Evolutionary conservation across 2,113 vertebrate species (phyloP), one percentile per base, ranked within the genome.

Genomic region (Verasper variegatus): DNA sequence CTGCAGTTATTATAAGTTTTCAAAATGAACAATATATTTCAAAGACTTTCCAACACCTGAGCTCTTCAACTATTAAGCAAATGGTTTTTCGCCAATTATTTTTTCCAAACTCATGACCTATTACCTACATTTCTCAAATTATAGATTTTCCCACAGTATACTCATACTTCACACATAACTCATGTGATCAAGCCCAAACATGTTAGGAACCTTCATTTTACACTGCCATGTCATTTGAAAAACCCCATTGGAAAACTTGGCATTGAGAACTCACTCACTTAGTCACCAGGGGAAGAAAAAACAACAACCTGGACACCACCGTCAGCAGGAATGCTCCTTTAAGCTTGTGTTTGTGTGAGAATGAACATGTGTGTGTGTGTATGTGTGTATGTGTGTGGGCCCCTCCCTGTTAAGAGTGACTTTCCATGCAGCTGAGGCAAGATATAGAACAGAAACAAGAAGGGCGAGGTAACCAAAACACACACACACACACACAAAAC

Each of bases 341-440:
- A 15, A 31, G 31, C 52, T 52, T 51, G 58, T 67, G 67, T 73
- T 63, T 81, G 57, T 75, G 77, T 23, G 57, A 18, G 42, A 4
- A 23, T 55, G n/a, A 23, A 9, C 23, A 21, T 55, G 54, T 55
- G 51, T n/a, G 18, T n/a, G 51, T 52, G 51, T 20, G 18, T 52
- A 9, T 52, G 49, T n/a, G 52, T 31, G 63, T 49, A 27, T 64
- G 23, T 42, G 52, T 68, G 56, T 49, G 59, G 37, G 62, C 84
- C 82, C 81, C 89, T 84, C 83, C 89, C 89, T 76, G 54, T 76
- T 51, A 40, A 5, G 73, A 78, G 59, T 75, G 56, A 91, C 71
- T 90, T 89, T 84, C 78, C 77, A 78, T 80, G 51, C 42, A 70
- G 60, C 69, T 56, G 11, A 51, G n/a, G 63, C 42, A 64, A 64